phyloP scores from a whole-genome alignment of 2,888 invertebrate genomes.

The Rugalucina vietnamica region DNA sequence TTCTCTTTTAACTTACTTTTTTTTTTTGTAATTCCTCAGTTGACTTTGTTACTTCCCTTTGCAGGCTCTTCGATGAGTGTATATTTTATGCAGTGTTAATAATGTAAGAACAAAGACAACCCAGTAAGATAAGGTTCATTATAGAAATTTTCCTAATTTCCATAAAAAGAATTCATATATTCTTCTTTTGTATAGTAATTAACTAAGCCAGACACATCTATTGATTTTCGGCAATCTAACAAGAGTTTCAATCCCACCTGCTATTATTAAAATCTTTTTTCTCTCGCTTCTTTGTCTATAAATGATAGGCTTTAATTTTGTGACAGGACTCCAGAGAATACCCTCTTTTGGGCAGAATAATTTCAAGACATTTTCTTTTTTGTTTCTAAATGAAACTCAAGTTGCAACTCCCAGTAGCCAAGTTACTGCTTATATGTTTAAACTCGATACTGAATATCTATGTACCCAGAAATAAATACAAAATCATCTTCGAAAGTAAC shows the following conservation, averaged over 20 bases:
- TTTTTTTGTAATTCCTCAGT: no score
- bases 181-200: conserved; percentile 38
- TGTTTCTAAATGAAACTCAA: no score
- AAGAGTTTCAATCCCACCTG: conserved; percentile 11
- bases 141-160: neutral
- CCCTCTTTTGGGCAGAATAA: no score
- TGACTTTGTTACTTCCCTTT: no score
- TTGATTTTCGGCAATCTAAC: conserved; percentile 46
- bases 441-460: no score
- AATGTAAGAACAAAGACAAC: neutral
- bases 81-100: neutral
- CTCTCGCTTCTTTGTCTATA: conserved; percentile 3
- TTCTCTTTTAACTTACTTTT: no score
- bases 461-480: no score
- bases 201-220: conserved; percentile 54
- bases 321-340: neutral
- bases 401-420: no score
- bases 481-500: neutral
- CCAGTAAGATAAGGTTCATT: neutral
- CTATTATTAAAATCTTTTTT: conserved; percentile 10
- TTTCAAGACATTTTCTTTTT: no score
- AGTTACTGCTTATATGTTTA: no score
- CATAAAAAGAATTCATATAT: conserved; percentile 13
- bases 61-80: no score
- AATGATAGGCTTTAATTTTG: neutral